A percentile compares a stretch with the other conserved stretches of the same genome.
phyloP scores from a whole-genome alignment of 2,797 vertebrate genomes.

The Urophycis tenuis region DNA sequence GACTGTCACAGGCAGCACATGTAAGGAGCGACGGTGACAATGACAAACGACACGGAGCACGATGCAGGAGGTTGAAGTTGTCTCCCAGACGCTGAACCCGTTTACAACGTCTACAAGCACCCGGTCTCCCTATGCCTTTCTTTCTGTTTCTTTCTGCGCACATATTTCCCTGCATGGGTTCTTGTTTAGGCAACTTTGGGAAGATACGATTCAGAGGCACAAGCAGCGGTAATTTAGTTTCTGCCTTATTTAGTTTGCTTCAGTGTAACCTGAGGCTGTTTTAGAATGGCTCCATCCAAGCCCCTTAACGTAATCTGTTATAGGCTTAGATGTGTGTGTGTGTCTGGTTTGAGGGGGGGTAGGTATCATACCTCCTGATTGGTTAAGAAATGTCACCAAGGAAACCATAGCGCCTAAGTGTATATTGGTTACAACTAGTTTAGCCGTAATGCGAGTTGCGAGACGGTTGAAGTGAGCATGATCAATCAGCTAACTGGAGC shows the following conservation, averaged over 20 bases:
- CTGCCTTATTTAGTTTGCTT: conserved; percentile 67
- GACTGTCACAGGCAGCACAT: not conserved
- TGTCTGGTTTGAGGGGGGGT: conserved; percentile 32
- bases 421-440: conserved; percentile 67
- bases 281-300: conserved; percentile 68
- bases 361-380: conserved; percentile 53
- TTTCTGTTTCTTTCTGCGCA: too few relatives aligned
- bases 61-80: not conserved
- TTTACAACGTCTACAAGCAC: conserved; percentile 11
- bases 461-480: conserved; percentile 61
- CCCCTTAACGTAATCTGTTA: conserved; percentile 74
- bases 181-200: conserved; percentile 52
- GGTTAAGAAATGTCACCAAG: conserved; percentile 67
- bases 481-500: conserved; percentile 61
- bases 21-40: not conserved
- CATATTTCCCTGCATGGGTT: conserved; percentile 35
- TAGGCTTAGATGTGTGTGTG: conserved; percentile 45
- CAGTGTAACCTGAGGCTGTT: conserved; percentile 67
- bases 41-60: not conserved
- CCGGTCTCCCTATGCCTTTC: conserved; percentile 23
- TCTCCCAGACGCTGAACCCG: not conserved
- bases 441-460: conserved; percentile 57
- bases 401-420: conserved; percentile 62
- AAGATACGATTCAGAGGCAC: conserved; percentile 57
- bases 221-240: conserved; percentile 70